Evolutionary conservation across 1,140 invertebrate species (phyloP), one percentile per base, ranked within the genome.

Genomic region (Bombus pascuorum): DNA sequence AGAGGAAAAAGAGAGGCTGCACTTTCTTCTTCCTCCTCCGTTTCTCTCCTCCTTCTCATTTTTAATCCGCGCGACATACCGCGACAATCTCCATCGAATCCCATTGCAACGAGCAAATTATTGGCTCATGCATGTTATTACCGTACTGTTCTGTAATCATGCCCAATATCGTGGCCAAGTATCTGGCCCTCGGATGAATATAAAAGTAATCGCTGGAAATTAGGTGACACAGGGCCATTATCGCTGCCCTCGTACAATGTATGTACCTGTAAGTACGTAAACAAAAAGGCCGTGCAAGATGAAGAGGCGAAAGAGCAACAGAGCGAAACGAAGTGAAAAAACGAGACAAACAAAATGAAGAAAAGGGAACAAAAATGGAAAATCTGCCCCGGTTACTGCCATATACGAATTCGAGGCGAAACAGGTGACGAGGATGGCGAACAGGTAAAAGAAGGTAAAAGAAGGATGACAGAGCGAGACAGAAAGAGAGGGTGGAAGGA

Each of bases 171-270:
- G 66, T 25, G 39, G 12, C 37, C 39, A 3, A 3, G 47, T n/a
- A 78, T 71, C 82, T 66, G 47, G 37, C 25, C 28, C 15, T 32
- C 44, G 44, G 22, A 12, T 37, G 77, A 25, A 22, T 59, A 80
- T 72, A 72, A 73, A 80, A 73, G 76, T 85, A 85, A 85, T 85
- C 68, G 57, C 68, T 25, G 25, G 83, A 85, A 85, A 85, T 85
- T 85, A 80, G 77, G 83, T 85, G 83, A 85, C 83, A 85, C 83
- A 25, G 77, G 25, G 2, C 68, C 53, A 80, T 85, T 80, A 85
- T 65, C 83, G 53, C 22, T 28, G 10, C 28, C 66, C 22, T 42
- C n/a, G 57, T 73, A 85, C 83, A 85, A 62, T 80, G 83, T 85
- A 73, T 12, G 34, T 42, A 34, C 1, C 15, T 22, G 25, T 39